Conservation (phyloP, 2,888 invertebrate species). For the Hirtodrosophila cameraria region DNA sequence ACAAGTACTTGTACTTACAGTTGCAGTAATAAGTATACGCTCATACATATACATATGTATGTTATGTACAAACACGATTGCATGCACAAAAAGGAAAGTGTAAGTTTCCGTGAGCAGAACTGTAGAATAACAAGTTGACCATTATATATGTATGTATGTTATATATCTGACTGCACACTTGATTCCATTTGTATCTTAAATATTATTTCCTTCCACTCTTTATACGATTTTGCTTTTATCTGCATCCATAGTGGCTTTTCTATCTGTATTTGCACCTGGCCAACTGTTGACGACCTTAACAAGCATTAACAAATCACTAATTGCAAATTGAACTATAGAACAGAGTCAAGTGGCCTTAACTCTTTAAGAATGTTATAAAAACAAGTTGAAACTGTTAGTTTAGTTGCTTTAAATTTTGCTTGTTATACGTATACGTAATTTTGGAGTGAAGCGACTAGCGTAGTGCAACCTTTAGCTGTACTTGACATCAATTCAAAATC, state of each 20-base stretch:
- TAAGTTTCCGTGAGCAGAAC: neutral
- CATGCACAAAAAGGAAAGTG: neutral
- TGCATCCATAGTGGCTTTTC: neutral
- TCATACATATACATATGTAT: neutral
- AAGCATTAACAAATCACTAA: constrained; percentile 17
- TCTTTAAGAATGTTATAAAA: neutral
- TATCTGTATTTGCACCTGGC: constrained; percentile 6
- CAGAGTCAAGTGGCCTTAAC: constrained; percentile 2
- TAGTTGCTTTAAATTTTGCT: neutral
- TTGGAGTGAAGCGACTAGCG: neutral
- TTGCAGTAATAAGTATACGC: neutral
- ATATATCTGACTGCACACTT: no score
- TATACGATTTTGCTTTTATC: neutral
- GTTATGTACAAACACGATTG: neutral
- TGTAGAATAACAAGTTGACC: constrained; percentile 16
- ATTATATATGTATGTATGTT: no score
- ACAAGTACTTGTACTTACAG: constrained; percentile 5
- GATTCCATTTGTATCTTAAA: constrained; percentile 6
- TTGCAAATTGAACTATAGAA: constrained; percentile 11
- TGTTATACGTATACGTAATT: neutral
- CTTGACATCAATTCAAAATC: constrained; percentile 17
- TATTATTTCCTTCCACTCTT: neutral
- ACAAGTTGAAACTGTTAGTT: no score
- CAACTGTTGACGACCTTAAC: neutral
- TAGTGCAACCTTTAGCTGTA: constrained; percentile 9